Conservation (phyloP, 2,888 invertebrate genomes). For the Nephrotoma guestfalica region DNA sequence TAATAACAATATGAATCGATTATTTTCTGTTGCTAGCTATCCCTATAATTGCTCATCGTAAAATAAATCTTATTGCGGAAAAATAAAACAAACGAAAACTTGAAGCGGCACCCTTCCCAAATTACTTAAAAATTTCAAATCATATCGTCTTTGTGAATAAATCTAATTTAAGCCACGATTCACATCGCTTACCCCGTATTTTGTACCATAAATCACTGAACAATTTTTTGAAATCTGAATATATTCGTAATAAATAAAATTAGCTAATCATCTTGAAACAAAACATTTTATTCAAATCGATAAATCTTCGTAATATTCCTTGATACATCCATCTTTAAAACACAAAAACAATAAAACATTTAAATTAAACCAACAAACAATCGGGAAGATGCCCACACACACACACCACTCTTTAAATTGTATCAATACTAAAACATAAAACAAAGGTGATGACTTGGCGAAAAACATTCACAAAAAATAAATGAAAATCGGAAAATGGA, state of each 20-base stretch:
- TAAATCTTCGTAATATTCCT: background rate
- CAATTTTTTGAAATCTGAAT: background rate
- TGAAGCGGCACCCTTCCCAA: no score
- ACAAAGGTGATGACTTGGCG: background rate
- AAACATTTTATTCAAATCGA: background rate
- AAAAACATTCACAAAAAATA: background rate
- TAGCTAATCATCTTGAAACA: background rate
- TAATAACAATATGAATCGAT: no score
- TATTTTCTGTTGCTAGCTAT: no score
- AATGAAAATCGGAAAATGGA: background rate
- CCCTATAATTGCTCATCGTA: no score
- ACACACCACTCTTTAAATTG: background rate
- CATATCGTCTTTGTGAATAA: no score
- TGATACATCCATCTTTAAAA: background rate
- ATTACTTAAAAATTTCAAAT: no score
- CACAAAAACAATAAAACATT: background rate
- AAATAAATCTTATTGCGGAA: no score
- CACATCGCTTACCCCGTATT: no score
- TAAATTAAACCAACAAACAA: background rate
- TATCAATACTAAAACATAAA: background rate
- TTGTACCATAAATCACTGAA: background rate
- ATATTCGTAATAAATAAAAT: background rate
- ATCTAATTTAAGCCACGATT: no score
- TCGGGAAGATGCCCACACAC: background rate
- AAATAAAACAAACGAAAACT: no score